Conservation (phyloP, 2,797 vertebrate species). For the Tachyglossus aculeatus region DNA sequence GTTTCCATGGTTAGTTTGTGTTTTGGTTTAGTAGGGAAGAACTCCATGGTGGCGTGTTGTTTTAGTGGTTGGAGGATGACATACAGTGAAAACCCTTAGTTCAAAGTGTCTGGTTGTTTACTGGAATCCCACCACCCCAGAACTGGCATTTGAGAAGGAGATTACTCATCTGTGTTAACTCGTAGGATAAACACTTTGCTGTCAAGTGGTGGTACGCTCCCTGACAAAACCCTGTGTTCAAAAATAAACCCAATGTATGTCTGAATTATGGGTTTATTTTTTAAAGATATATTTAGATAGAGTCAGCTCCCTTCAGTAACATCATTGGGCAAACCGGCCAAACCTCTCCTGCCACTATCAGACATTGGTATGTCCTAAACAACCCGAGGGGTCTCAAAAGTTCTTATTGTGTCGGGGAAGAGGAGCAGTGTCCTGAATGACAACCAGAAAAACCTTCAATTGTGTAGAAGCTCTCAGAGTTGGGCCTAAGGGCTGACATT, state of each 20-base stretch:
- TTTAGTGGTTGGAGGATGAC: conserved; percentile 74
- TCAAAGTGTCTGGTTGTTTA: conserved; percentile 74
- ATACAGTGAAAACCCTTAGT: conserved; percentile 71
- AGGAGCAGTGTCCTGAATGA: no score
- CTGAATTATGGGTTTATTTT: conserved; percentile 52
- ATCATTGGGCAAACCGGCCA: conserved; percentile 7
- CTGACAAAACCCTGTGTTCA: conserved; percentile 59
- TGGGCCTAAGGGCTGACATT: no score
- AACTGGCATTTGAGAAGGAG: conserved; percentile 60
- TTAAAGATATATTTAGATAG: conserved; percentile 42
- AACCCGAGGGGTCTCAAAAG: no score
- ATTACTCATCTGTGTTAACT: conserved; percentile 71
- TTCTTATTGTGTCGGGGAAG: no score
- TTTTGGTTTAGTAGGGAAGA: conserved; percentile 63
- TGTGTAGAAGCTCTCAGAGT: no score
- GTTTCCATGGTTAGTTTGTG: conserved; percentile 67
- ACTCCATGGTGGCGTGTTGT: conserved; percentile 58
- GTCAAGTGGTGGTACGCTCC: conserved; percentile 55
- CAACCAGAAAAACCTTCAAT: no score
- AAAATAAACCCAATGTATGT: conserved; percentile 53
- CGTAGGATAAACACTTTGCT: conserved; percentile 67
- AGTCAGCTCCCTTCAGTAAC: conserved; percentile 17
- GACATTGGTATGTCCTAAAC: no score
- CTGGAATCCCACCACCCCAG: conserved; percentile 69
- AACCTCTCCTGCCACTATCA: neutral